A percentile compares a stretch with the other conserved stretches of the same genome.
Evolutionary conservation across 64 coral and sea anemone genomes (phyloP).

Genomic region (Acropora yongei): DNA sequence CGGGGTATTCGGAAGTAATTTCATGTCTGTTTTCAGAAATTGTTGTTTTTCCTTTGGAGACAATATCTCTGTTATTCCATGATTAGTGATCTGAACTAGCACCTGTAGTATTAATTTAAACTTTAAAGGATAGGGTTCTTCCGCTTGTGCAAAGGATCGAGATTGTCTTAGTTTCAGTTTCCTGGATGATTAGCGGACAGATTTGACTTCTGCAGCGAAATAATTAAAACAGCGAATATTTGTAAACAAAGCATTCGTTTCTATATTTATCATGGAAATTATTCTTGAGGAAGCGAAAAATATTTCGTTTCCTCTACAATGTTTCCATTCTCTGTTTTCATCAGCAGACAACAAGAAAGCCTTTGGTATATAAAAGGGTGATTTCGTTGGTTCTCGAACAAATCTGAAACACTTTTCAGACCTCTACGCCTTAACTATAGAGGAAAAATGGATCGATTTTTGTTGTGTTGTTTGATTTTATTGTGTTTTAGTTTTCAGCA

Average conservation of each 20-base stretch:
- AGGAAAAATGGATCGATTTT: background rate
- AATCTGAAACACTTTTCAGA: background rate
- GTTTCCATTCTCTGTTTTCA: background rate
- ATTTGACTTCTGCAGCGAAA: background rate
- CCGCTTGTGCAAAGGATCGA: background rate
- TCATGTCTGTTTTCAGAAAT: background rate
- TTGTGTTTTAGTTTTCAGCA: conserved; percentile 15
- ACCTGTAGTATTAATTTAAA: background rate
- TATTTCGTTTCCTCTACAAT: background rate
- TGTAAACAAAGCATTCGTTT: background rate
- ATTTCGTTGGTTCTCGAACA: background rate
- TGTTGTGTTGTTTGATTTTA: background rate
- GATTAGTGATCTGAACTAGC: background rate
- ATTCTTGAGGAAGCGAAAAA: background rate
- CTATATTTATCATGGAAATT: background rate
- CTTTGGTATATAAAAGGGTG: background rate
- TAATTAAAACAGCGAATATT: background rate
- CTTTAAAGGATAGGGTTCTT: too few species aligned
- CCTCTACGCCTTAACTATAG: too few species aligned
- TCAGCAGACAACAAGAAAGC: background rate
- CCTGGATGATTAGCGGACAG: background rate
- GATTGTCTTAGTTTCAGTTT: background rate
- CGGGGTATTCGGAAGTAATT: background rate
- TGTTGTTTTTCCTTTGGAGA: background rate
- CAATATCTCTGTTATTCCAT: background rate